These are phyloP conservation scores for Perca fluviatilis DNA, from an alignment of 2,113 vertebrate genomes.

Conservation along the genomic window DNA sequence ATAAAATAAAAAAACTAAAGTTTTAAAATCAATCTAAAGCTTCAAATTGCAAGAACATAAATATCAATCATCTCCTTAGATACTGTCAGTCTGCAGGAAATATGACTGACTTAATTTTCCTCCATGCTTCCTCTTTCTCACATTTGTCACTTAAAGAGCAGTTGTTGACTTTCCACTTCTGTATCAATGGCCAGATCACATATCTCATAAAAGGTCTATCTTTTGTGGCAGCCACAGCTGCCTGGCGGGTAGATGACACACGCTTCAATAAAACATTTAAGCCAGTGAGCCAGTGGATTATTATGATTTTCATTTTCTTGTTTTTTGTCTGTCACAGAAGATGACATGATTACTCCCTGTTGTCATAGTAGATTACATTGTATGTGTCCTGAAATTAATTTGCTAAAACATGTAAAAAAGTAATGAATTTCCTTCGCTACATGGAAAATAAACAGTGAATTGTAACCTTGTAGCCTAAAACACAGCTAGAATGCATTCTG, in stretches of 20 bases:
- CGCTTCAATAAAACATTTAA: conserved; percentile 4
- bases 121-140: background rate
- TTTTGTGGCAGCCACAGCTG: conserved; percentile 15
- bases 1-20: background rate
- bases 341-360: conserved; percentile 2
- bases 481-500: background rate
- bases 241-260: background rate
- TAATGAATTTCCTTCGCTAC: conserved; percentile 7
- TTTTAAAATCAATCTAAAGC: background rate
- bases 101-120: background rate
- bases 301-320: conserved; percentile 18
- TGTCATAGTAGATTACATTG: conserved; percentile 12
- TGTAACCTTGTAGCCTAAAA: conserved; percentile 28
- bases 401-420: conserved; percentile 22
- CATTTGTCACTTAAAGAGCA: conserved; percentile 1
- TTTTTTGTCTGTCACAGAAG: conserved; percentile 11
- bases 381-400: conserved; percentile 1
- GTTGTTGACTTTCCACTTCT: conserved; percentile 1
- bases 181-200: conserved; percentile 1
- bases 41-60: conserved; percentile 10
- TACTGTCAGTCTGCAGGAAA: background rate
- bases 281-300: conserved; percentile 26
- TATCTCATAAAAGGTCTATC: conserved; percentile 9
- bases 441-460: conserved; percentile 19
- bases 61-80: background rate